Evolutionary conservation across 2,797 vertebrate species (phyloP).

Genomic region (Coluber constrictor): DNA sequence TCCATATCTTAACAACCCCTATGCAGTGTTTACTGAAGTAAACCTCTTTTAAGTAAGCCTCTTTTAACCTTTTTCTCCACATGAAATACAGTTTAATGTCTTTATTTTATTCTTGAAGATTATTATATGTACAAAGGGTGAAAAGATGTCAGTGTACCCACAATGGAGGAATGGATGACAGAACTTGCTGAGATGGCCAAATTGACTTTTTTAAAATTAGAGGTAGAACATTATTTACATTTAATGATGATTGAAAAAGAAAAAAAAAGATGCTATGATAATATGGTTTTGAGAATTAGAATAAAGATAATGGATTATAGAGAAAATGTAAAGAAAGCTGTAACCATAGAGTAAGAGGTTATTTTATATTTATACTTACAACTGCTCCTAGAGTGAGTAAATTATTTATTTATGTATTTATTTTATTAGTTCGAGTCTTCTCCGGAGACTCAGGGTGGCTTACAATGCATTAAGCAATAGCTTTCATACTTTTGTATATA

Average conservation of each 20-base stretch:
- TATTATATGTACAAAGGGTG: neutral
- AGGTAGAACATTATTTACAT: neutral
- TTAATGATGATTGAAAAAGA: neutral
- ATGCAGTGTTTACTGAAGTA: neutral
- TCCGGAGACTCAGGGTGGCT: too few species aligned
- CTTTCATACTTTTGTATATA: too few species aligned
- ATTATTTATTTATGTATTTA: neutral
- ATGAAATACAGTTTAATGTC: neutral
- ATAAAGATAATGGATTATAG: neutral
- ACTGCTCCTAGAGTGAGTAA: neutral
- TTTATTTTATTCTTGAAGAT: neutral
- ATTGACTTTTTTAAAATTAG: neutral
- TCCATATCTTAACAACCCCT: neutral
- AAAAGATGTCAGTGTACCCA: neutral
- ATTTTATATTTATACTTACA: neutral
- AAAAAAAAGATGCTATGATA: neutral
- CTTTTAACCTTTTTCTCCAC: neutral
- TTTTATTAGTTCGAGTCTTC: too few species aligned
- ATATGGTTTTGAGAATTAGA: neutral
- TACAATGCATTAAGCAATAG: too few species aligned
- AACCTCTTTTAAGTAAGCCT: neutral
- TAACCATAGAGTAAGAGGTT: neutral
- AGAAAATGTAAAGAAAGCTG: neutral
- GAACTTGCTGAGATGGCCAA: neutral
- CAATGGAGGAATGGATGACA: neutral